A percentile compares a stretch with the other conserved stretches of the same genome.
phyloP scores from a whole-genome alignment of 1,140 invertebrate species.

The Drosophila mayri region DNA sequence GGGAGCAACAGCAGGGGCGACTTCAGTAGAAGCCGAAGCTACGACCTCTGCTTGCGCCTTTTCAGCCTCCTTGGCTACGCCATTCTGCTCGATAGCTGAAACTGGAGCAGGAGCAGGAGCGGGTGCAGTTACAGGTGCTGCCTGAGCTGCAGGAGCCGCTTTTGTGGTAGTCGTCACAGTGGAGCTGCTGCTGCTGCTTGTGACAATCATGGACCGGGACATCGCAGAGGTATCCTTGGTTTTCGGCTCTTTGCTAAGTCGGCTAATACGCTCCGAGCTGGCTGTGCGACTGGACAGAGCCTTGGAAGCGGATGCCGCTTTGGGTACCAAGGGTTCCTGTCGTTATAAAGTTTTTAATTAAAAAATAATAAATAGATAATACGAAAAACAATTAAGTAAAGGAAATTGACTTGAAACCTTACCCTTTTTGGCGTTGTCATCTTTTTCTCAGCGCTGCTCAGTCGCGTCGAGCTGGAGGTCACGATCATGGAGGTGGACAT shows the following conservation, averaged over 20 bases:
- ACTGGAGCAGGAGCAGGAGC: slow-evolving; percentile 11
- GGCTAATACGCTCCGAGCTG: slow-evolving; percentile 79
- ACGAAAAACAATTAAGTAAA: background rate
- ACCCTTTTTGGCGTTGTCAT: slow-evolving; percentile 86
- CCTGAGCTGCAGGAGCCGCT: slow-evolving; percentile 15
- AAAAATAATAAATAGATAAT: slow-evolving; percentile 3
- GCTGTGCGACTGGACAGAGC: slow-evolving; percentile 71
- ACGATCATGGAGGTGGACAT: slow-evolving; percentile 84
- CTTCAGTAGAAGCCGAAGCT: slow-evolving; percentile 21
- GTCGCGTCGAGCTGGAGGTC: slow-evolving; percentile 74
- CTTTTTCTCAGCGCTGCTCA: slow-evolving; percentile 85
- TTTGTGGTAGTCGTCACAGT: slow-evolving; percentile 20
- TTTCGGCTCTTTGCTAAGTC: slow-evolving; percentile 65
- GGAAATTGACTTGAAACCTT: slow-evolving; percentile 20
- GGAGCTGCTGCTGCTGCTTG: slow-evolving; percentile 48
- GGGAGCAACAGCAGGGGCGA: slow-evolving; percentile 6
- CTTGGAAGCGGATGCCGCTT: slow-evolving; percentile 76
- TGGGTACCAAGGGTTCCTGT: slow-evolving; percentile 71
- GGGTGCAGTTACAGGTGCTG: slow-evolving; percentile 9
- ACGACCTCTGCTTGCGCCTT: slow-evolving; percentile 26
- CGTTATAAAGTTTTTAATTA: background rate
- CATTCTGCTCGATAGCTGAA: slow-evolving; percentile 45
- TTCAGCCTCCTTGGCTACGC: slow-evolving; percentile 50
- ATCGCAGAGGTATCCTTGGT: slow-evolving; percentile 62
- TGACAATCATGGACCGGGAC: slow-evolving; percentile 75